These are phyloP conservation scores for Lasaia peninsularis DNA, from an alignment of 1,140 invertebrate genomes.

Conservation along the genomic window DNA sequence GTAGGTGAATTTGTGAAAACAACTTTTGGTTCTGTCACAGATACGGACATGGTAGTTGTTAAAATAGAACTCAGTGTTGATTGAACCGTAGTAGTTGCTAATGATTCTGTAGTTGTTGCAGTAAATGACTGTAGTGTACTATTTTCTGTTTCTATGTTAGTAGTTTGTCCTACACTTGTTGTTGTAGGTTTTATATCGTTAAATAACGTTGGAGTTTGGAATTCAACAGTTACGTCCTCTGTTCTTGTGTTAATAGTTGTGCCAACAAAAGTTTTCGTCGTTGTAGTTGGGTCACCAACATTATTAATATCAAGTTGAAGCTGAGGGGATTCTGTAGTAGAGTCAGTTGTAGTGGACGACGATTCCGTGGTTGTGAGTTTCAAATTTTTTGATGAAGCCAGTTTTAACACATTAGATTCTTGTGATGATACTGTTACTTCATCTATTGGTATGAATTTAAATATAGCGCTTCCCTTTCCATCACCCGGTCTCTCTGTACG, in stretches of 20 bases:
- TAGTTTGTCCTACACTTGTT: neutral
- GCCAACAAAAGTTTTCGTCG: slow-evolving; percentile 20
- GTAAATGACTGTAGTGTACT: neutral
- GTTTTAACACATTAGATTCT: slow-evolving; percentile 66
- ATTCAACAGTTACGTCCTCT: slow-evolving; percentile 17
- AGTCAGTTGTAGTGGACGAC: slow-evolving; percentile 34
- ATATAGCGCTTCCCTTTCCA: slow-evolving; percentile 58
- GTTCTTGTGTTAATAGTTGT: slow-evolving; percentile 24
- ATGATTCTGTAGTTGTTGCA: slow-evolving; percentile 26
- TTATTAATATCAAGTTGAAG: slow-evolving; percentile 42
- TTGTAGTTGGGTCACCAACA: slow-evolving; percentile 32
- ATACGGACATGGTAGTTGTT: slow-evolving; percentile 27
- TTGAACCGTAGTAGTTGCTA: slow-evolving; percentile 27
- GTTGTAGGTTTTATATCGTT: slow-evolving; percentile 18
- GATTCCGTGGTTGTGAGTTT: slow-evolving; percentile 33
- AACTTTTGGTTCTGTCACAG: neutral
- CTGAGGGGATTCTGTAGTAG: slow-evolving; percentile 43
- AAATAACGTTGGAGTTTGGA: slow-evolving; percentile 20
- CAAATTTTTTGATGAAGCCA: slow-evolving; percentile 55
- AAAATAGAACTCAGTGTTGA: slow-evolving; percentile 15
- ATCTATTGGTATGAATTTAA: slow-evolving; percentile 74
- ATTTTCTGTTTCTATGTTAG: neutral
- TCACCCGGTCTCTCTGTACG: slow-evolving; percentile 69
- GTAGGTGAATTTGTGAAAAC: neutral
- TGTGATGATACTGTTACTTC: slow-evolving; percentile 55